These are phyloP conservation scores for Lasioglossum oenotherae DNA, from an alignment of 2,888 invertebrate genomes.

Conservation along the genomic window DNA sequence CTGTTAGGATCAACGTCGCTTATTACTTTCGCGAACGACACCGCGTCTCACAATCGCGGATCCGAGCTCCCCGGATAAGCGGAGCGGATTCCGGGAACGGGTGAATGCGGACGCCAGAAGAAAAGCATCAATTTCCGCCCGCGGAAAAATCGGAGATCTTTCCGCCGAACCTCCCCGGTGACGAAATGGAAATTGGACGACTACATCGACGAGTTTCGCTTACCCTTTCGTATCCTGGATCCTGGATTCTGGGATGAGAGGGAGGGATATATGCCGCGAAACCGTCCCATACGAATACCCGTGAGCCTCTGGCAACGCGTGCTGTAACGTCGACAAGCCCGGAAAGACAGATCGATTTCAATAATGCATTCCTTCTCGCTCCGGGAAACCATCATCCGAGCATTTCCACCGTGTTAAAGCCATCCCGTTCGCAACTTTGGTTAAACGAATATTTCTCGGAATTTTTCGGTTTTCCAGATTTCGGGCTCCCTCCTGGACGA, in stretches of 20 bases:
- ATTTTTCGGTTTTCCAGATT: background rate
- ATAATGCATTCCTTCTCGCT: conserved; percentile 6
- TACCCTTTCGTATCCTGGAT: conserved; percentile 35
- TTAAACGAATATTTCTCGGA: background rate
- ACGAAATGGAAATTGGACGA: conserved; percentile 68
- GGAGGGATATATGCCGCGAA: background rate
- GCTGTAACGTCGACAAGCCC: conserved; percentile 16
- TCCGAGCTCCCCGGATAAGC: conserved; percentile 12
- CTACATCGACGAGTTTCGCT: conserved; percentile 58
- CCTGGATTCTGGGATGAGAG: background rate
- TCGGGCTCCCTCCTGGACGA: background rate
- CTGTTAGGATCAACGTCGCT: conserved; percentile 36
- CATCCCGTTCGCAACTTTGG: background rate
- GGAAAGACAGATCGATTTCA: conserved; percentile 31
- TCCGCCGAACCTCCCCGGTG: conserved; percentile 38
- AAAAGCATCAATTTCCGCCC: conserved; percentile 57
- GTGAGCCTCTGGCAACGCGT: conserved; percentile 14
- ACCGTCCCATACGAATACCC: background rate
- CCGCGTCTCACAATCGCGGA: conserved; percentile 8
- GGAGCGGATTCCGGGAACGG: conserved; percentile 16
- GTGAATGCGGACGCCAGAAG: conserved; percentile 36
- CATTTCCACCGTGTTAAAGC: background rate
- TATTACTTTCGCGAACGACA: conserved; percentile 35
- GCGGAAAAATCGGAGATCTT: conserved; percentile 59
- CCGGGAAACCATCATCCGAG: background rate